phyloP scores from a whole-genome alignment of 2,888 invertebrate genomes.

The Tetranychus piercei region DNA sequence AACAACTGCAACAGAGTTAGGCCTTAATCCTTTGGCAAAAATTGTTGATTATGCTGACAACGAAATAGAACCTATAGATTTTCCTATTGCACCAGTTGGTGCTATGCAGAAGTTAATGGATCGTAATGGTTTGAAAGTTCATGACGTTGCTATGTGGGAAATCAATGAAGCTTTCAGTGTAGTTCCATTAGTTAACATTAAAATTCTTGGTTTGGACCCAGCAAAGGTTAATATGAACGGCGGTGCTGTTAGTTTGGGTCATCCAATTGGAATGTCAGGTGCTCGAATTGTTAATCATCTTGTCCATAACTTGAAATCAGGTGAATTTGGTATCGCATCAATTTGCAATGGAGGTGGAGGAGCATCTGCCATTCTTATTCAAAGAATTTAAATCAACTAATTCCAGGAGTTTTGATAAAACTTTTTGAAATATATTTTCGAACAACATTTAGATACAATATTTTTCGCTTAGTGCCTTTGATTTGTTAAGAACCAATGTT shows the following conservation, averaged over 20 bases:
- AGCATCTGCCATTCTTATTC: constrained; percentile 83
- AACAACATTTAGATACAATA: no score
- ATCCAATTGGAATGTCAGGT: constrained; percentile 99
- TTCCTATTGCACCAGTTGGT: constrained; percentile 81
- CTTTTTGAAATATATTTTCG: no score
- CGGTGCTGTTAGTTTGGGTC: constrained; percentile 94
- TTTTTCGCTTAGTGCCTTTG: no score
- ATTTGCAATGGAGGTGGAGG: constrained; percentile 99
- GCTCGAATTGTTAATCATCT: constrained; percentile 78
- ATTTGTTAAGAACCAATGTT: no score
- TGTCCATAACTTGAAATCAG: constrained; percentile 66
- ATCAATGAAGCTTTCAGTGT: constrained; percentile 96
- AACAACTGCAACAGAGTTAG: constrained; percentile 51
- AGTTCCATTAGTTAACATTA: constrained; percentile 78
- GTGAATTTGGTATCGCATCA: constrained; percentile 81
- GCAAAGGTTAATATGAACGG: constrained; percentile 85
- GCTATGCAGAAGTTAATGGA: constrained; percentile 66
- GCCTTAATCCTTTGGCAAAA: constrained; percentile 68
- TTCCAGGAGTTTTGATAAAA: neutral
- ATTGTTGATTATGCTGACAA: constrained; percentile 81
- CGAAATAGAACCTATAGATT: constrained; percentile 87
- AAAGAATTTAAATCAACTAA: constrained; percentile 33
- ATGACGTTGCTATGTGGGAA: constrained; percentile 86
- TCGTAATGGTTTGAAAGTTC: constrained; percentile 58
- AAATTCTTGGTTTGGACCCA: constrained; percentile 65